These are phyloP conservation scores for Strongylocentrotus purpuratus DNA, from an alignment of 35 echinoderm and acorn worm genomes.

Conservation along the genomic window DNA sequence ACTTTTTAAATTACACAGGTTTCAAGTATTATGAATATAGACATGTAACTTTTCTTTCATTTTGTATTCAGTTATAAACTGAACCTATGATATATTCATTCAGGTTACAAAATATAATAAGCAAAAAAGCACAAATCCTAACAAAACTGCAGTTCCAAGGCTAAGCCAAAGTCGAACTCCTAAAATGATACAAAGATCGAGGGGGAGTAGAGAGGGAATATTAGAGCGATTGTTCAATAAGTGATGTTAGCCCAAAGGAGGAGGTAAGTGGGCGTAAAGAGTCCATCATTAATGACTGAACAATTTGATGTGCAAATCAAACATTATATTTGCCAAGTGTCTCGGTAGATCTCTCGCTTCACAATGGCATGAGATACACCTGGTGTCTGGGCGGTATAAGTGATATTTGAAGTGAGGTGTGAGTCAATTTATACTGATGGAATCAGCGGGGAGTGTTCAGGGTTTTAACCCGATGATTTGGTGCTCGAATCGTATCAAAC, in stretches of 20 bases:
- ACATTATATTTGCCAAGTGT: conserved; percentile 2
- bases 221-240: neutral
- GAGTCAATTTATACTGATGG: neutral
- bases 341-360: neutral
- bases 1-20: too few species aligned
- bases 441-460: neutral
- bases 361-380: neutral
- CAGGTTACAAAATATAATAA: neutral
- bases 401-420: neutral
- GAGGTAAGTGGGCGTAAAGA: neutral
- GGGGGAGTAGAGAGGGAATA: neutral
- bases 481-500: neutral
- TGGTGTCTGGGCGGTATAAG: neutral
- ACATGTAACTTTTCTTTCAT: neutral
- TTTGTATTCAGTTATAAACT: neutral
- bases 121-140: too few species aligned
- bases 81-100: neutral
- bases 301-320: neutral
- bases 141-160: too few species aligned
- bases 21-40: too few species aligned
- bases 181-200: too few species aligned
- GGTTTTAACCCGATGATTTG: neutral
- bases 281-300: conserved; percentile 11
- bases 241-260: neutral
- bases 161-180: too few species aligned